Evolutionary conservation across 2,888 invertebrate genomes (phyloP).

Genomic region (Acleris laterana): DNA sequence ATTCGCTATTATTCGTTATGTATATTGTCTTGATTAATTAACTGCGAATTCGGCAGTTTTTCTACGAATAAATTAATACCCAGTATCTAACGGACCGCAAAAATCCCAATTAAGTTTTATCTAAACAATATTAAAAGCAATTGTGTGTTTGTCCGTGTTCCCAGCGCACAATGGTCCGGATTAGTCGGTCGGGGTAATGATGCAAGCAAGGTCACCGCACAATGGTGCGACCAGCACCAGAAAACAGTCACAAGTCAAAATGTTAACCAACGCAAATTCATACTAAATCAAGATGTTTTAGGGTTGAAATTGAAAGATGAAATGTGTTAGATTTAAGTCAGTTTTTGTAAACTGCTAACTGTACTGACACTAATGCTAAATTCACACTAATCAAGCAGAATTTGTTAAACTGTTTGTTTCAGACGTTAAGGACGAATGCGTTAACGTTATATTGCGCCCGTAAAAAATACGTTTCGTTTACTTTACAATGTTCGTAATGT

Average conservation of each 20-base stretch:
- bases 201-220: slow-evolving; percentile 8
- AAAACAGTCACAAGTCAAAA: too few species aligned
- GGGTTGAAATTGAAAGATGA: too few species aligned
- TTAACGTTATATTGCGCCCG: neutral
- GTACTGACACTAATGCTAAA: neutral
- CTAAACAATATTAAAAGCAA: slow-evolving; percentile 14
- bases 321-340: too few species aligned
- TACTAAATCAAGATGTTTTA: too few species aligned
- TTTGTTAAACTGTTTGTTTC: slow-evolving; percentile 1
- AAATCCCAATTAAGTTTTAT: slow-evolving; percentile 16
- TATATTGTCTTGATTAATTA: neutral
- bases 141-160: slow-evolving; percentile 10
- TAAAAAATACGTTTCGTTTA: too few species aligned
- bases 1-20: too few species aligned
- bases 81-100: slow-evolving; percentile 9
- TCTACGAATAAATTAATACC: neutral
- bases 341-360: too few species aligned
- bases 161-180: slow-evolving; percentile 8
- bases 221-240: slow-evolving; percentile 7
- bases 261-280: too few species aligned
- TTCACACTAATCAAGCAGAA: slow-evolving; percentile 3
- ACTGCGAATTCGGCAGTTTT: neutral
- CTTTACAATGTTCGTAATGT: too few species aligned
- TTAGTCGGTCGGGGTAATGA: slow-evolving; percentile 9
- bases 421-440: slow-evolving; percentile 4